Conservation (phyloP, 2,113 vertebrate genomes). For the Sylvietta virens region DNA sequence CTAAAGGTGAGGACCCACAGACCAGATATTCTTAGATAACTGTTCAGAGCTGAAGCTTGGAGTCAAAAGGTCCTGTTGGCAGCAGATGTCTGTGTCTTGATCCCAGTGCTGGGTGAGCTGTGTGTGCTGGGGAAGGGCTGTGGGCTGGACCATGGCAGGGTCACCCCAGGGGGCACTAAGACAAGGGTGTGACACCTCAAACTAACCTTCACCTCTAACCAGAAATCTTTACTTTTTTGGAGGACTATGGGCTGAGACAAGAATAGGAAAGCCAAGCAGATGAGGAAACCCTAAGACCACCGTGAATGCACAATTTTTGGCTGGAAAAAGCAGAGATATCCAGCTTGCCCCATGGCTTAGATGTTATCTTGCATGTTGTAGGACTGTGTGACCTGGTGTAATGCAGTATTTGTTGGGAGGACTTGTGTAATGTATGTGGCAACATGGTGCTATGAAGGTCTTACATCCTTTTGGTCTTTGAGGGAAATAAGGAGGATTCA, state of each 20-base stretch:
- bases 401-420: neutral
- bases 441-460: neutral
- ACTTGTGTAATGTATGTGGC: neutral
- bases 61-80: neutral
- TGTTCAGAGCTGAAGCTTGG: neutral
- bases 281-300: neutral
- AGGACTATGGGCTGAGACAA: neutral
- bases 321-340: neutral
- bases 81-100: neutral
- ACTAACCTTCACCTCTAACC: neutral
- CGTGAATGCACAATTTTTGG: neutral
- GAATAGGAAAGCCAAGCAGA: neutral
- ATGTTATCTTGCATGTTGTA: neutral
- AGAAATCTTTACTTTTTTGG: neutral
- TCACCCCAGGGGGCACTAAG: neutral
- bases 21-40: neutral
- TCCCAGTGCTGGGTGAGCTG: neutral
- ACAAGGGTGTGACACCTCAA: neutral
- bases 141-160: neutral
- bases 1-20: neutral
- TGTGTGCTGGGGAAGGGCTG: neutral
- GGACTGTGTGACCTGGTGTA: neutral
- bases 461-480: neutral
- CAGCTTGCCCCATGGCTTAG: neutral
- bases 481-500: neutral